Base-by-base conservation (phyloP, 2,113 vertebrate species). In the Cololabis saira region DNA sequence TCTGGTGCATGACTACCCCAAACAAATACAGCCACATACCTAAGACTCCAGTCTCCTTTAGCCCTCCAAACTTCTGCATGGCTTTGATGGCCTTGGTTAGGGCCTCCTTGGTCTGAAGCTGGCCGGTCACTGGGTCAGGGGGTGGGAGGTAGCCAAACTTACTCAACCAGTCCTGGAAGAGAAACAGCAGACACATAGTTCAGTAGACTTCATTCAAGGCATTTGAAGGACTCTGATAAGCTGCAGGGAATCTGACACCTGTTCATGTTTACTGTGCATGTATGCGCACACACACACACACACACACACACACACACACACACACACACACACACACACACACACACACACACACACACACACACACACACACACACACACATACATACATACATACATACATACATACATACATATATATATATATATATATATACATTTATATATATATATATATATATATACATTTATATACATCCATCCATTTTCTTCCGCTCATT, bases 71-170 rank as follows among this genome's bases (percentile, higher is more conserved):
- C 68, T 77, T 93, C 85, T 99, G 98, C 98, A 99, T 98, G 90
- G 96, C 93, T 48, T 93, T 91, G 61, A 99, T 96, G 80, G 97
- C 98, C 62, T 91, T 94, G 78, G 95, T 92, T 70, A 99, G 87
- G 19, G 96, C 95, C 88, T 98, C 97, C 77, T 94, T 95, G 0
- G 95, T 97, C 91, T 96, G 97, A 22, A 97, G 94, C 61, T 93
- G 96, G 13, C 95, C 96, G 0, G 95, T 94, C 16, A 92, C 81
- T 0, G 96, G 95, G 69, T 96, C 95, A 0, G 94, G 85, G 0
- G 95, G 94, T 0, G 95, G 96, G 85, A 99, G 94, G 81, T 99
- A 99, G 19, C 98, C 98, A 27, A 98, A 99, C 81, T 90, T 95
- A 40, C 88, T 98, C 89, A 99, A 91, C 98, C 98, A 99, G 76